Base-by-base conservation (phyloP, 2,113 vertebrate genomes). In the Mirza zaza region DNA sequence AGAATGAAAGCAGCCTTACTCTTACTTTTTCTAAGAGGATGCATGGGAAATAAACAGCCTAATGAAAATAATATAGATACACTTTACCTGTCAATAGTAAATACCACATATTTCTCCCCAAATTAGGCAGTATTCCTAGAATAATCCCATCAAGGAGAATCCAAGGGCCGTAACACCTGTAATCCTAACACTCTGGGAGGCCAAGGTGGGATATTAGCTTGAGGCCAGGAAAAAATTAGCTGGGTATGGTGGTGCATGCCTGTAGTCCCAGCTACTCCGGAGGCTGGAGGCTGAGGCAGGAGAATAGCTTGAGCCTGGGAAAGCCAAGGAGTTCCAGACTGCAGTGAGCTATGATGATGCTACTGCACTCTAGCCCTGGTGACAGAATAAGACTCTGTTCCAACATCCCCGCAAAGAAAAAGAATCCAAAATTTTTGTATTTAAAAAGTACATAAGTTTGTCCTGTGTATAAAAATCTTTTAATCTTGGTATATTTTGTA, bases 401-500 rank as follows among this genome's bases (percentile, higher is more conserved):
- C 52, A 5, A 17, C 52, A 61, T 8, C 59, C 59, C 59, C 6
- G 1, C 59, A 61, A 61, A 61, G 25, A 61, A 61, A 61, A 27
- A 68, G 90, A 96, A n/a, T 2, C 0, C 68, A 14, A 42, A 91
- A 86, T 42, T 77, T 92, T 94, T 89, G 42, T 0, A 75, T 73
- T 25, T 83, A 96, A 93, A 91, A 94, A 39, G 67, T 55, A 48
- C 57, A 89, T 86, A 97, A 96, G 89, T 25, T 97, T 91, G 1
- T 94, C 7, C 81, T 97, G 34, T 87, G n/a, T 96, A 59, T 97
- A 85, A 61, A 80, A 97, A 93, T 83, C 29, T 96, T 94, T 92
- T 81, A 90, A 95, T 91, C 48, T 97, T 89, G 81, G 86, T 97
- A 84, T 95, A 93, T 96, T 98, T 97, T 94, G 45, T 34, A 95